Evolutionary conservation across 2,797 vertebrate species (phyloP).

Genomic region (Leptatherina wallacei): DNA sequence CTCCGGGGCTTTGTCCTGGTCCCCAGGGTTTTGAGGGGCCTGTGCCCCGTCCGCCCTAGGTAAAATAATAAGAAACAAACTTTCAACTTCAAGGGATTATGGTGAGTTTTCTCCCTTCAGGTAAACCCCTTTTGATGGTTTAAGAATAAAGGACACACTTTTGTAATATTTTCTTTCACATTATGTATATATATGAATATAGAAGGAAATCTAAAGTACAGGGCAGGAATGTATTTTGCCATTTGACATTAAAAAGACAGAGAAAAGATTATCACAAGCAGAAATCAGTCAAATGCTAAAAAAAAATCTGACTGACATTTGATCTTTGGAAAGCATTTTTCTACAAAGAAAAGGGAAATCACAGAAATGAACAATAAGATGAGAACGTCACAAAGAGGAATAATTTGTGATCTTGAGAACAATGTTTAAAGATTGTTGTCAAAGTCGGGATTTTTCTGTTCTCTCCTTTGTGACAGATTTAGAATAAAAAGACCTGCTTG

Average conservation of each 20-base stretch:
- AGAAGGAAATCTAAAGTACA: not conserved
- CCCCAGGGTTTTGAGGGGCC: too few relatives aligned
- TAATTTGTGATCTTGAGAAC: not conserved
- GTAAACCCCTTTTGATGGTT: not conserved
- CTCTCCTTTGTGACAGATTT: constrained; percentile 33
- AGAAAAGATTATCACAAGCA: not conserved
- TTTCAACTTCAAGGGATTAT: not conserved
- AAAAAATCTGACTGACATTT: not conserved
- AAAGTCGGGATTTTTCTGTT: constrained; percentile 10
- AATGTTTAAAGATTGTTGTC: not conserved
- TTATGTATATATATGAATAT: too few relatives aligned
- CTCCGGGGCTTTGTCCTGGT: too few relatives aligned
- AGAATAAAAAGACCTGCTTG: constrained; percentile 46
- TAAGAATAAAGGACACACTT: too few relatives aligned
- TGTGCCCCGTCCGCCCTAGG: too few relatives aligned
- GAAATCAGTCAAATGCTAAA: not conserved
- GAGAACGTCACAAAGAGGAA: not conserved
- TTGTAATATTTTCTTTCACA: too few relatives aligned
- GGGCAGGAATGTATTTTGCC: not conserved
- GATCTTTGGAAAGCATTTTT: not conserved
- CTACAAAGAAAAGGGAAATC: not conserved
- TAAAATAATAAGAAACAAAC: too few relatives aligned
- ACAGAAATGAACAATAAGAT: not conserved
- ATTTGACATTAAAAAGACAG: not conserved
- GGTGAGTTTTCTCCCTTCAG: not conserved